Base-by-base conservation (phyloP, 2,888 invertebrate species). In the Stenchaetothrips biformis region DNA sequence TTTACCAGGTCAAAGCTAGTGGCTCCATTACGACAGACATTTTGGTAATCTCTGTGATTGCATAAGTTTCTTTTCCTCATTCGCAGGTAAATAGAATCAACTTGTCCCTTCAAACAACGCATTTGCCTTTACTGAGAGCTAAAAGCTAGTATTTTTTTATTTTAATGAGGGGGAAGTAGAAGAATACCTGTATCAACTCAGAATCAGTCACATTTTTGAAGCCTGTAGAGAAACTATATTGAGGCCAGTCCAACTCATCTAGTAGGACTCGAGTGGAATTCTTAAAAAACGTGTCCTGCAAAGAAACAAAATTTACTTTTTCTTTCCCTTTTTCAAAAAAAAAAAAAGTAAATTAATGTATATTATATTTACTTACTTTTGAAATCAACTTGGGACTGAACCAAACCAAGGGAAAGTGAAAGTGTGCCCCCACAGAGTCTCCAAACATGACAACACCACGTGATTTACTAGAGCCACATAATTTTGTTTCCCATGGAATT, bases 231-330 rank as follows among this genome's bases (percentile, higher is more conserved):
- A 86, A 86, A 9, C 89, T 88, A 77, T 87, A 84, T 83, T 88
- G 87, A 8, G 89, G 89, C 89, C 89, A 89, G 82, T 89, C 88
- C 18, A 88, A 81, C 83, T 89, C 88, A 84, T 89, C 88, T 82
- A 88, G 86, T 49, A 88, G 74, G n/a, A 87, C 85, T 82, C 85
- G 86, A 4, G 85, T 85, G 21, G 87, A 82, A 81, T 87, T 85
- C 80, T 86, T 84, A 82, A 83, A 79, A 80, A 88, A 85, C 6
- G 84, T 84, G 27, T 84, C 85, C 86, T 87, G 83, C 11, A 79
- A 74, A 80, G 78, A 78, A 18, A 78, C 25, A 47, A 37, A 67
- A 13, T 48, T 37, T 74, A 74, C 79, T 13, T 77, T 62, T 78
- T 11, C n/a, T 80, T 77, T 67, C 37, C 37, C 37, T 4, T 37